phyloP scores from a whole-genome alignment of 2,888 invertebrate genomes.

The Drosophila meridiana region DNA sequence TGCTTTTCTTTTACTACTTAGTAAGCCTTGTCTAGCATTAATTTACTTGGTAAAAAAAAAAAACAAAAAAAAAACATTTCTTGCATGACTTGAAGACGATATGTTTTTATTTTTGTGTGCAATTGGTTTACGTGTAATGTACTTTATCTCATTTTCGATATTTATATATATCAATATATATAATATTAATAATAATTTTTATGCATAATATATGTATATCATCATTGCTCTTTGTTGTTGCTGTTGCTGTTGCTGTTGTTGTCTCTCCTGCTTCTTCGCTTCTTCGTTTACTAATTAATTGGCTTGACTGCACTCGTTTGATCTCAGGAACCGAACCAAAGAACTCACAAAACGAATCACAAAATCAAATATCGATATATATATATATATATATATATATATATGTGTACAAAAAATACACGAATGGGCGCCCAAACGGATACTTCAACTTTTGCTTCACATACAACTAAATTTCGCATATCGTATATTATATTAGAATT shows the following conservation, averaged over 20 bases:
- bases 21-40: slow-evolving; percentile 67
- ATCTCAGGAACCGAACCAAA: slow-evolving; percentile 61
- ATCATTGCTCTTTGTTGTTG: slow-evolving; percentile 38
- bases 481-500: slow-evolving; percentile 12
- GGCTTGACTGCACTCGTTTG: slow-evolving; percentile 51
- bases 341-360: slow-evolving; percentile 41
- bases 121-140: slow-evolving; percentile 24
- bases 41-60: slow-evolving; percentile 63
- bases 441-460: slow-evolving; percentile 61
- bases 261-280: not conserved
- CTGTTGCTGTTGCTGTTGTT: slow-evolving; percentile 21
- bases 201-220: slow-evolving; percentile 40
- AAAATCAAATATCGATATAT: slow-evolving; percentile 31
- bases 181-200: slow-evolving; percentile 46
- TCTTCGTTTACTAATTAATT: slow-evolving; percentile 55
- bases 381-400: slow-evolving; percentile 6
- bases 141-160: slow-evolving; percentile 7
- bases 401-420: slow-evolving; percentile 46
- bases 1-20: slow-evolving; percentile 41
- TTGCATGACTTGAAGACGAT: slow-evolving; percentile 79
- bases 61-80: slow-evolving; percentile 55
- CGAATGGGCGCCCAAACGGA: slow-evolving; percentile 55
- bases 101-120: slow-evolving; percentile 72
- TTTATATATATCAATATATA: slow-evolving; percentile 37
- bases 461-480: slow-evolving; percentile 46